Evolutionary conservation across 2,113 vertebrate species (phyloP).

Genomic region (Mesembrinibis cayennensis): DNA sequence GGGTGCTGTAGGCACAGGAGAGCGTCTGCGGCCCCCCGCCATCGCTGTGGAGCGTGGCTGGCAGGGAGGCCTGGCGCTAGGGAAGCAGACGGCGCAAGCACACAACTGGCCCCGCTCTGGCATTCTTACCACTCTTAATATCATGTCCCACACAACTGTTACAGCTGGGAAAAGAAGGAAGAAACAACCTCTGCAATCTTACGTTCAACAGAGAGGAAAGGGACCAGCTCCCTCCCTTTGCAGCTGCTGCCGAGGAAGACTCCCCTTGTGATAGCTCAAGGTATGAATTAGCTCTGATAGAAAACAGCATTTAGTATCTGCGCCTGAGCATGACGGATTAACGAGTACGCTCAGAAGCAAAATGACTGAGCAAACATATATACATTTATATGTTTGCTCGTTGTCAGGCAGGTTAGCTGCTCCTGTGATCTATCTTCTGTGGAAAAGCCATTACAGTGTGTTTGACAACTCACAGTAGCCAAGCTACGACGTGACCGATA

Average conservation of each 20-base stretch:
- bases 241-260: background rate
- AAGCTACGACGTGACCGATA: background rate
- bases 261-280: background rate
- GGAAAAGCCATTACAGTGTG: background rate
- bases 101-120: rapidly evolving
- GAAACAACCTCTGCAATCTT: background rate
- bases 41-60: rapidly evolving
- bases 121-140: background rate
- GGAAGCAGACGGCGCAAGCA: background rate
- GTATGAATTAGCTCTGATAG: background rate
- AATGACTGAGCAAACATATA: background rate
- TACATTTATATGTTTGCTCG: background rate
- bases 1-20: background rate
- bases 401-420: background rate
- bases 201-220: background rate
- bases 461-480: background rate
- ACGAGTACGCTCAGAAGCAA: background rate
- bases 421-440: background rate
- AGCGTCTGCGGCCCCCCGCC: background rate
- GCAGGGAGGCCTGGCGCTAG: background rate
- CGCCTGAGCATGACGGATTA: background rate
- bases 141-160: background rate
- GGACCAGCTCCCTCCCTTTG: background rate
- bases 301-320: background rate
- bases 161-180: background rate